A percentile compares a stretch with the other conserved stretches of the same genome.
These are phyloP conservation scores for Plecotus auritus DNA, from an alignment of 2,113 vertebrate species.

Conservation along the genomic window DNA sequence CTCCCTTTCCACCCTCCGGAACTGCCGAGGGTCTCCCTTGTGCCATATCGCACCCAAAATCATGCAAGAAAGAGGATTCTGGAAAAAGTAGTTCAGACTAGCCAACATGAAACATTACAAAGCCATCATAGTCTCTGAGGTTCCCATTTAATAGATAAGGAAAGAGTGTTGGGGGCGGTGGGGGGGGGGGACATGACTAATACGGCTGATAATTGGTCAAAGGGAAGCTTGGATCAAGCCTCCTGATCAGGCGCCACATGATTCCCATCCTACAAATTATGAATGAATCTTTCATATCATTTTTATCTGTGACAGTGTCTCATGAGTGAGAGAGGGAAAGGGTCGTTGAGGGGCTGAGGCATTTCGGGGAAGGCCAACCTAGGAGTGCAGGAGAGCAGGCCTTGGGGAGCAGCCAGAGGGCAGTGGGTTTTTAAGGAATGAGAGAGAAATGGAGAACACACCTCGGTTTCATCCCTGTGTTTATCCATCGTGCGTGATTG, in stretches of 20 bases:
- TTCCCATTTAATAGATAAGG: neutral
- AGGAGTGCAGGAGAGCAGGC: neutral
- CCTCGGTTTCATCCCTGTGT: neutral
- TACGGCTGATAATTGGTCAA: neutral
- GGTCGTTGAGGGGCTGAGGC: neutral
- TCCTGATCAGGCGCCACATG: neutral
- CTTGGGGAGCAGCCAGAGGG: neutral
- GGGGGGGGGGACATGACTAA: neutral
- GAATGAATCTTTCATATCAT: neutral
- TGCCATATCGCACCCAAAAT: neutral
- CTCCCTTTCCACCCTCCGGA: neutral
- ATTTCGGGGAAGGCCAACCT: neutral
- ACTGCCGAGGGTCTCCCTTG: too few species aligned
- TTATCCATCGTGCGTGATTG: neutral
- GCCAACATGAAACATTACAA: neutral
- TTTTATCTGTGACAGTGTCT: neutral
- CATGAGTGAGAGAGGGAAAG: neutral
- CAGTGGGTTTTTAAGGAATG: neutral
- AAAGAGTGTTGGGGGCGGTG: neutral
- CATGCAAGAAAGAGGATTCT: neutral
- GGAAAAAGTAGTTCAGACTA: neutral
- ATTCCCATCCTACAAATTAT: neutral
- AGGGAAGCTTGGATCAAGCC: neutral
- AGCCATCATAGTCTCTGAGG: neutral
- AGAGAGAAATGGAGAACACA: neutral